A percentile compares a stretch with the other conserved stretches of the same genome.
These are phyloP conservation scores for Scrobipalpa costella DNA, from an alignment of 2,888 invertebrate genomes.

Conservation along the genomic window DNA sequence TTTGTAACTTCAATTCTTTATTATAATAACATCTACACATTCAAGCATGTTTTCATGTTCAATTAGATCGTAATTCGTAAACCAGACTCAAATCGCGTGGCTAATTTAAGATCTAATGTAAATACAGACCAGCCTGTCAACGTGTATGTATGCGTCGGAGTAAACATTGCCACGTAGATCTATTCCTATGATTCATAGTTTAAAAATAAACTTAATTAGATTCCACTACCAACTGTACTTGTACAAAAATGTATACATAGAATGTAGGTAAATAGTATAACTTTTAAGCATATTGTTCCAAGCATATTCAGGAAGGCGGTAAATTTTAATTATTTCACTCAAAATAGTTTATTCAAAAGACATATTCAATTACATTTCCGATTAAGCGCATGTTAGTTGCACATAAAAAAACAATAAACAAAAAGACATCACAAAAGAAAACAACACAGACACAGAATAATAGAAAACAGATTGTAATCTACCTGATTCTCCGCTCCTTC, in stretches of 20 bases:
- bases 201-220: conserved; percentile 11
- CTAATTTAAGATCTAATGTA: conserved; percentile 15
- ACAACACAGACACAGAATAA: conserved; percentile 3
- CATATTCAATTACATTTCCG: too few species aligned
- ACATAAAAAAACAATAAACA: background rate
- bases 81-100: background rate
- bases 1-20: too few species aligned
- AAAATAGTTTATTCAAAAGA: too few species aligned
- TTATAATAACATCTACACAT: background rate
- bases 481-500: conserved; percentile 78
- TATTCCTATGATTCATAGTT: background rate
- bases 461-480: conserved; percentile 34
- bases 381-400: too few species aligned
- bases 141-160: background rate
- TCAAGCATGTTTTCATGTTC: background rate
- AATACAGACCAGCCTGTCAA: conserved; percentile 4
- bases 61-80: conserved; percentile 5
- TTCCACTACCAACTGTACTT: background rate
- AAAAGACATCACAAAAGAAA: conserved; percentile 4
- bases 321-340: too few species aligned
- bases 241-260: background rate
- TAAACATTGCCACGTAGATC: background rate
- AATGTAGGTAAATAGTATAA: background rate
- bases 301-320: too few species aligned
- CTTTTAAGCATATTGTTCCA: too few species aligned